Evolutionary conservation across 2,113 vertebrate species (phyloP), one percentile per base, ranked within the genome.

Genomic region (Colistium nudipinnis): DNA sequence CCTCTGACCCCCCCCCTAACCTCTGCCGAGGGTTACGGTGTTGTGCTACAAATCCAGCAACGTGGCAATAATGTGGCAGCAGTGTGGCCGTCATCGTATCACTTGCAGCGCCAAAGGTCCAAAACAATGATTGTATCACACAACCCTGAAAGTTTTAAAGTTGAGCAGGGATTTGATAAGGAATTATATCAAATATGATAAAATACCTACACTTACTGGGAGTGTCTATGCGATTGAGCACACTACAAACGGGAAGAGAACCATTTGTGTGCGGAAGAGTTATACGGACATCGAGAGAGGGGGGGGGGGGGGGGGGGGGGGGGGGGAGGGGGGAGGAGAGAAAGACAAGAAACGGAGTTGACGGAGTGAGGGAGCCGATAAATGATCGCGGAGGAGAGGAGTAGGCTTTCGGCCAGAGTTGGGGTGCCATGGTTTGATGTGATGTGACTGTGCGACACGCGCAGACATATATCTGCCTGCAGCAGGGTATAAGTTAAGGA

Each of bases 361-460:
- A 49, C 10, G 22, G 33, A 54, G 38, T 61, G 57, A 61, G 24
- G 35, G 10, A 62, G 31, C 12, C 17, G 33, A 60, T 74, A 67
- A 79, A 78, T 68, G 57, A 76, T 75, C 57, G 62, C 57, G 48
- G 31, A 65, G 30, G 72, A 81, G 81, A 53, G 71, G 38, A 63
- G 71, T 39, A 70, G 82, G 83, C 87, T 91, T 78, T 35, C 78
- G 86, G 88, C 84, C 80, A 83, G 65, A 66, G 76, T 88, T 83
- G 85, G 73, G 83, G 75, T 81, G 86, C 74, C 76, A 78, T 27
- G 35, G 76, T 85, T 83, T 91, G 76, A 92, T 91, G 84, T 88
- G 78, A 91, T 88, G 80, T 84, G 90, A 90, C 83, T 86, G 74
- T 81, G 68, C 43, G 71, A 76, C 68, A 83, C 82, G 60, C 55